Evolutionary conservation across 2,888 invertebrate species (phyloP), one percentile per base, ranked within the genome.

Genomic region (Gymnosoma rotundatum): DNA sequence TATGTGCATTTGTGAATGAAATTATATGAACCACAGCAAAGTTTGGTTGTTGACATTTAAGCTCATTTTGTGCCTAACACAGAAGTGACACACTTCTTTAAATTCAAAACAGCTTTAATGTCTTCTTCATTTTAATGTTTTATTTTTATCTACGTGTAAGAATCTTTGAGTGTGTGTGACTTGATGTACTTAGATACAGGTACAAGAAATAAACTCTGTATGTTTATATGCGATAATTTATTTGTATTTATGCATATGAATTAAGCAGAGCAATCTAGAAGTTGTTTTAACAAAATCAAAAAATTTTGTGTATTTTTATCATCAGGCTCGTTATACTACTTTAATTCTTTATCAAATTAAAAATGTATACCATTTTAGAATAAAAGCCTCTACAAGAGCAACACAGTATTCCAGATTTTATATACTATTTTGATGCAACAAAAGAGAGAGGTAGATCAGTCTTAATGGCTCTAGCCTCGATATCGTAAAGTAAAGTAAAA

Each of bases 1-100:
- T 25, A 25, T 25, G 1, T 25, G 25, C 25, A 25, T 78, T 63
- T 67, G 52, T 74, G 54, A 54, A 74, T 80, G 14, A 81, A 70
- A 81, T 75, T 72, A 75, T 72, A 64, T 70, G 73, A 87, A 86
- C 87, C 87, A 79, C 86, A 87, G 86, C 83, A 79, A 83, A 86
- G 85, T 86, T 86, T 86, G 83, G 86, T 83, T 87, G 88, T 88
- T 88, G 87, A 87, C 87, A 87, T 87, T 87, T 87, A 80, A 88
- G 88, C 87, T 88, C 83, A 87, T 86, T 86, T 83, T 83, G 84
- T 86, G 87, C 86, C 83, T 73, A 84, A 79, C 78, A 80, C 88
- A 88, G 87, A 87, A 87, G 88, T 83, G 87, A 60, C 86, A 84
- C 61, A 76, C 73, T 70, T 76, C 76, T 81, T 76, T 54, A 32